Base-by-base conservation (phyloP, 2,888 invertebrate species). In the Latrodectus hesperus region DNA sequence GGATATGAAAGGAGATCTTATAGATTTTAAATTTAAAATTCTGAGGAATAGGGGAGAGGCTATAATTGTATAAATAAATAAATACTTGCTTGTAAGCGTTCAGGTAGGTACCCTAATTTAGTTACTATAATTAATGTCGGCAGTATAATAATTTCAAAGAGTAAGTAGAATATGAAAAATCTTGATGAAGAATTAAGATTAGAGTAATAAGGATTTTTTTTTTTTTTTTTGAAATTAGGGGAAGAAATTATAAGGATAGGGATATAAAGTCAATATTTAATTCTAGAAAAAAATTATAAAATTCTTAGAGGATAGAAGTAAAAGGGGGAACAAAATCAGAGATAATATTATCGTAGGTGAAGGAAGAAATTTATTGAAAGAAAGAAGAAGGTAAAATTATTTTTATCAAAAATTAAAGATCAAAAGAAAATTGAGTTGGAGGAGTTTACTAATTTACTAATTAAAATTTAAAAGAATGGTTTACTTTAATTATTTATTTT, bases 321-420 rank as follows among this genome's bases (percentile, higher is more conserved):
- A n/a, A n/a, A n/a, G n/a, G n/a, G n/a, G n/a, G n/a, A n/a, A n/a
- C n/a, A n/a, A n/a, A n/a, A n/a, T n/a, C n/a, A n/a, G n/a, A n/a
- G n/a, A n/a, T n/a, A n/a, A n/a, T n/a, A n/a, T n/a, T n/a, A n/a
- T n/a, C n/a, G n/a, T n/a, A n/a, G n/a, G n/a, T n/a, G n/a, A n/a
- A n/a, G n/a, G n/a, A n/a, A n/a, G n/a, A n/a, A n/a, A n/a, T n/a
- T n/a, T n/a, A n/a, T n/a, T n/a, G 3, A 72, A n/a, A n/a, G n/a
- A 52, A 2, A n/a, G 52, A 51, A 9, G 17, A 17, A 12, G 67
- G 52, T 1, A 67, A 14, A 68, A 68, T 9, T 9, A 68, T 6
- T 77, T 77, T 81, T 81, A 67, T 53, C 81, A 81, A 73, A 81
- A 0, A 9, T 81, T 74, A 81, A 26, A 38, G 9, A 5, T 68